A percentile compares a stretch with the other conserved stretches of the same genome.
These are phyloP conservation scores for Antitype chi DNA, from an alignment of 2,888 invertebrate species.

Conservation along the genomic window DNA sequence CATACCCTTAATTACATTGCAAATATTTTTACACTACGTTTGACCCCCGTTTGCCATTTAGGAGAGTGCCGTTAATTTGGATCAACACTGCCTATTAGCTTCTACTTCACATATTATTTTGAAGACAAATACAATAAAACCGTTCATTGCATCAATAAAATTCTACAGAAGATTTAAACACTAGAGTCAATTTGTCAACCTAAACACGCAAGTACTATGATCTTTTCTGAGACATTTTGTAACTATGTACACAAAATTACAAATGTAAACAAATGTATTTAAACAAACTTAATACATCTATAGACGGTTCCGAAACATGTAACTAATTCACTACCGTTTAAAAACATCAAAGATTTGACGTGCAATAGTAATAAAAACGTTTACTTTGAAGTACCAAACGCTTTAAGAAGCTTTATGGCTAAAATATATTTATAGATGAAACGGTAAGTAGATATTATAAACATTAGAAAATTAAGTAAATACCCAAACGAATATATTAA, in stretches of 20 bases:
- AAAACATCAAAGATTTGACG: slow-evolving; percentile 53
- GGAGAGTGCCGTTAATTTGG: slow-evolving; percentile 30
- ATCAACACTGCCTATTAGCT: not conserved
- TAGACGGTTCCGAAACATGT: slow-evolving; percentile 11
- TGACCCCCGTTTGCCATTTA: slow-evolving; percentile 31
- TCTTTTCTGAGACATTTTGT: not conserved
- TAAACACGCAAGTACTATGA: not conserved
- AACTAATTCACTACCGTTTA: slow-evolving; percentile 12
- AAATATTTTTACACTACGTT: slow-evolving; percentile 42
- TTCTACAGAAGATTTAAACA: not conserved
- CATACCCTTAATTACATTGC: slow-evolving; percentile 46
- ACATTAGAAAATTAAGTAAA: slow-evolving; percentile 12
- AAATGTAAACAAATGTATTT: not conserved
- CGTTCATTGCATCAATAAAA: not conserved
- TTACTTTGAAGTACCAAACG: slow-evolving; percentile 50
- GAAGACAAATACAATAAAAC: not conserved
- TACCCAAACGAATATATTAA: too few species aligned
- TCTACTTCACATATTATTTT: not conserved
- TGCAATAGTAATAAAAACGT: slow-evolving; percentile 39
- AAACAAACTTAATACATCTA: too few species aligned
- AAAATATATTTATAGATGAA: slow-evolving; percentile 36
- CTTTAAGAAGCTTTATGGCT: slow-evolving; percentile 37
- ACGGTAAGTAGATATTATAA: slow-evolving; percentile 3
- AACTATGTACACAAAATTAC: not conserved
- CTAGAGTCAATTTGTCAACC: not conserved